Base-by-base conservation (phyloP, 2,113 vertebrate species). In the Neodon shergylaensis region DNA sequence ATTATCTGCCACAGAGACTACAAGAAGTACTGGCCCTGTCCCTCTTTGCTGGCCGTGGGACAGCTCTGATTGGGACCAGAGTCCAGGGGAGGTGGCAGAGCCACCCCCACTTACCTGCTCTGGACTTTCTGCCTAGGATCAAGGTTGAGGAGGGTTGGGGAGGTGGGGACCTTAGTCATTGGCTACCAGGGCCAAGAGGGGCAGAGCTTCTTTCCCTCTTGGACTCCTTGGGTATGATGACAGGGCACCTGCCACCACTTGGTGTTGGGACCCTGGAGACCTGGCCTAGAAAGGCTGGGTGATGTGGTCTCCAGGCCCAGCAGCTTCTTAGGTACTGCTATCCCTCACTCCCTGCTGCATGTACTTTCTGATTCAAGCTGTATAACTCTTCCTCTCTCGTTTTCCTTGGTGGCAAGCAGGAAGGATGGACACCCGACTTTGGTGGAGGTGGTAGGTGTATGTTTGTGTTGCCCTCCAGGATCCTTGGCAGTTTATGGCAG, bases 71-170 rank as follows among this genome's bases (percentile, higher is more conserved):
- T 13, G 82, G 70, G 97, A 94, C 90, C 97, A 96, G 97, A 97
- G 97, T 97, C 97, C 97, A 83, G 0, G 24, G 92, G 96, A 83
- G 93, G 92, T 0, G 77, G 85, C 0, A 1, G 44, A 17, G 44
- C 76, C 0, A 9, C 76, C 91, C 88, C 90, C 74, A 22, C 92
- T 87, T 82, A 68, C 89, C 88, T 47, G 91, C 63, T 22, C 4
- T 65, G 96, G 96, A 97, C 97, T 97, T 97, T 97, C 94, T 58
- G 88, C 95, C 84, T 0, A 2, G 92, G 97, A 79, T 87, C 97
- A 98, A 97, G 97, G 96, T 97, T 54, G 8, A 74, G 83, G n/a
- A 68, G 74, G 94, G 95, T 44, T 16, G 8, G 26, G 93, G 90
- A 47, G 74, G 73, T 5, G 86, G 85, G 61, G 82, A 33, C 52